These are phyloP conservation scores for Stratiolaelaps scimitus DNA, from an alignment of 1,140 invertebrate genomes.

Conservation along the genomic window DNA sequence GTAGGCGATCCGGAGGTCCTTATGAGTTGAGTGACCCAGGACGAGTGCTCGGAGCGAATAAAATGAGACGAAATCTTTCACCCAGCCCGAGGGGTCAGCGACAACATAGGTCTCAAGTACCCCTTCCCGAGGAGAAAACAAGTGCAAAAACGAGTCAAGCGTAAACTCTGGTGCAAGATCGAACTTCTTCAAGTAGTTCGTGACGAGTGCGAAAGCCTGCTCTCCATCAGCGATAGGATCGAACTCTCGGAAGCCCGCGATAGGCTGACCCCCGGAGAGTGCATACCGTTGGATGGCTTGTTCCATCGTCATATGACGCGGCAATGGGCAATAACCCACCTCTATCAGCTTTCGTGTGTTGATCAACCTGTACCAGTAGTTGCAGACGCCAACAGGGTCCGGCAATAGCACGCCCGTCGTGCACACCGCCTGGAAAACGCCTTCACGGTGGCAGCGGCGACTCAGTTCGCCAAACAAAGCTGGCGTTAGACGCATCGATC, in stretches of 20 bases:
- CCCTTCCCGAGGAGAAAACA: constrained; percentile 80
- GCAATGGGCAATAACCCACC: constrained; percentile 90
- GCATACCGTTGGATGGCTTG: constrained; percentile 90
- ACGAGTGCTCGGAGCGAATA: constrained; percentile 96
- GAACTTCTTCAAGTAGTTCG: constrained; percentile 73
- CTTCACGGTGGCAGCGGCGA: constrained; percentile 80
- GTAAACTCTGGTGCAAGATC: constrained; percentile 78
- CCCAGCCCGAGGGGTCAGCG: constrained; percentile 45
- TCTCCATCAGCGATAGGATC: not conserved
- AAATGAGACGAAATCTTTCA: constrained; percentile 84
- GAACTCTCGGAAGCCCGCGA: constrained; percentile 52
- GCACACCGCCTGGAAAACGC: constrained; percentile 88
- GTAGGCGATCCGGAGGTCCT: constrained; percentile 87
- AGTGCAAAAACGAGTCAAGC: constrained; percentile 87
- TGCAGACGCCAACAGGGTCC: constrained; percentile 91
- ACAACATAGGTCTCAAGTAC: constrained; percentile 93
- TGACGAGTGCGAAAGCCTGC: not conserved
- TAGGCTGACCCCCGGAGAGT: constrained; percentile 56
- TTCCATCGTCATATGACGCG: constrained; percentile 98
- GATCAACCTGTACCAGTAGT: constrained; percentile 94
- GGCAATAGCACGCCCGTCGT: constrained; percentile 96
- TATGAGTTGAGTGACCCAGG: constrained; percentile 92
- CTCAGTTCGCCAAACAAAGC: constrained; percentile 97
- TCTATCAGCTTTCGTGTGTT: constrained; percentile 98
- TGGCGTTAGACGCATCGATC: constrained; percentile 94